A percentile compares a stretch with the other conserved stretches of the same genome.
phyloP scores from a whole-genome alignment of 2,888 invertebrate genomes.

The Itoplectis maculator region DNA sequence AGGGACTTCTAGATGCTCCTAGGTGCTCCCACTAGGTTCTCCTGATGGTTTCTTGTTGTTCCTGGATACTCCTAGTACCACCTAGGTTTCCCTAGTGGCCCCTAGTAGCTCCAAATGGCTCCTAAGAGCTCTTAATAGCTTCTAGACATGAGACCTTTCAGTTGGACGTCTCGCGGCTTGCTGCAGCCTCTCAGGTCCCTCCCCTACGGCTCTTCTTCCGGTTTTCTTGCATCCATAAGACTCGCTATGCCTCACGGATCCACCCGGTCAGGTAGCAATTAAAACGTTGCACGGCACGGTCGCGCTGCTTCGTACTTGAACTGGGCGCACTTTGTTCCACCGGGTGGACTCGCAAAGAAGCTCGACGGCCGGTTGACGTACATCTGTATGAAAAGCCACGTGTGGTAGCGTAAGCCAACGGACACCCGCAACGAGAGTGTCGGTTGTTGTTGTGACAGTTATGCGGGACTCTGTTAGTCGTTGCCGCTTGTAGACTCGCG shows the following conservation, averaged over 20 bases:
- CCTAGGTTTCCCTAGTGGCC: too few relatives aligned
- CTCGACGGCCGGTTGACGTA: slow-evolving; percentile 41
- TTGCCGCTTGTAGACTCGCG: slow-evolving; percentile 30
- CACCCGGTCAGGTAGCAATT: slow-evolving; percentile 50
- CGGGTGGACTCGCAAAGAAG: slow-evolving; percentile 33
- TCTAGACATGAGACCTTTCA: too few relatives aligned
- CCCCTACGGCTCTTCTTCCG: slow-evolving; percentile 11
- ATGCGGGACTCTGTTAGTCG: slow-evolving; percentile 1
- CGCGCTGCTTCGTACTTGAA: slow-evolving; percentile 25
- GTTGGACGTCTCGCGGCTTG: too few relatives aligned
- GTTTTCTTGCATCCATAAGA: slow-evolving; percentile 41
- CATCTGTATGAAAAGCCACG: background rate
- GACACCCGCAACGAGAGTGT: slow-evolving; percentile 23
- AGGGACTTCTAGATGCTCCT: too few relatives aligned
- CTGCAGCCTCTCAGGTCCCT: slow-evolving; percentile 5
- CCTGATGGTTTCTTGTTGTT: too few relatives aligned
- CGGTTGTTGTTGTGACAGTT: too few relatives aligned
- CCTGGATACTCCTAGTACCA: too few relatives aligned
- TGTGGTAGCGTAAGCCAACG: slow-evolving; percentile 1
- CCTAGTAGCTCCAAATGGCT: too few relatives aligned
- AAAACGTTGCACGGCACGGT: slow-evolving; percentile 36
- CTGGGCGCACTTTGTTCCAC: slow-evolving; percentile 43
- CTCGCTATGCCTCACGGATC: background rate
- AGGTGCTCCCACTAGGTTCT: too few relatives aligned
- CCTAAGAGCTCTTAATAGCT: too few relatives aligned